These are phyloP conservation scores for Clarias fuscus DNA, from an alignment of 2,797 vertebrate genomes.

Conservation along the genomic window DNA sequence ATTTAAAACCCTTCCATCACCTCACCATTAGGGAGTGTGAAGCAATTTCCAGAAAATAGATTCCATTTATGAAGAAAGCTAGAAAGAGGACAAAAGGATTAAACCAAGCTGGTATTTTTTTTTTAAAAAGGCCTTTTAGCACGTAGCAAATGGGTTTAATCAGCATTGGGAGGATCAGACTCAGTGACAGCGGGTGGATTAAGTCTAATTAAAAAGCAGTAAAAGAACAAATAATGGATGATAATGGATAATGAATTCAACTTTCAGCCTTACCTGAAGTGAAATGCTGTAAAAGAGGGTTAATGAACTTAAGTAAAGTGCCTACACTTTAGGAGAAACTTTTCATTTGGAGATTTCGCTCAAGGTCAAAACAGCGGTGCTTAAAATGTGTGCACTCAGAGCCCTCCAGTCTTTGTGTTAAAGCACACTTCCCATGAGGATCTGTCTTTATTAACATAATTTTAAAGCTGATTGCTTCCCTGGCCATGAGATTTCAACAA, in stretches of 20 bases:
- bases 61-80: too few species aligned
- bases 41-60: constrained; percentile 1
- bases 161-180: background rate
- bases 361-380: constrained; percentile 4
- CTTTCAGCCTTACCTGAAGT: background rate
- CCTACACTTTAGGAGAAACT: background rate
- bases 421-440: constrained; percentile 3
- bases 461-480: constrained; percentile 25
- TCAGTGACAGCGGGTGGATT: background rate
- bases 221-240: background rate
- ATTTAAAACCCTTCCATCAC: background rate
- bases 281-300: background rate
- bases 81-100: too few species aligned
- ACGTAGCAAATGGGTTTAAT: background rate
- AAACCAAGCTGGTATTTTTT: background rate
- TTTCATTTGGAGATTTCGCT: background rate
- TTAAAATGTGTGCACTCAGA: background rate
- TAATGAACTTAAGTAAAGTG: background rate
- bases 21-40: background rate
- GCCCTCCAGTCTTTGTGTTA: background rate
- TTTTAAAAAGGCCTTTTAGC: background rate
- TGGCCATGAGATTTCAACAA: constrained; percentile 16
- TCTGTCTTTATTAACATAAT: constrained; percentile 27
- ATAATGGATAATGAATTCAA: background rate
- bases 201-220: constrained; percentile 6